Evolutionary conservation across 2,113 vertebrate genomes (phyloP).

Genomic region (Azemiops feae): DNA sequence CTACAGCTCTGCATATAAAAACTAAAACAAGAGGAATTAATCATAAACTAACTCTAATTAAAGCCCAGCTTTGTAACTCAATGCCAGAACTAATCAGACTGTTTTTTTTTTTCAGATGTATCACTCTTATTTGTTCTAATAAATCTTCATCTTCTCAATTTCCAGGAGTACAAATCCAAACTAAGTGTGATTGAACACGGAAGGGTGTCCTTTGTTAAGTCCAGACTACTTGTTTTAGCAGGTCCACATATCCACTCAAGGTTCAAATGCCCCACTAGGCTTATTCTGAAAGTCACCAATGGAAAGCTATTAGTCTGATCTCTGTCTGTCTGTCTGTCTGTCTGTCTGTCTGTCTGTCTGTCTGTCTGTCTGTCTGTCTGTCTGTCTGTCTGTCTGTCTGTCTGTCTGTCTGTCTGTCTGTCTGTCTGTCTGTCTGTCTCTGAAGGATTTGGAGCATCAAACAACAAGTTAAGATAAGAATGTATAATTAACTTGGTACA

Average conservation of each 20-base stretch:
- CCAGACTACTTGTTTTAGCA: not conserved
- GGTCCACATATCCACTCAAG: not conserved
- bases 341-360: not conserved
- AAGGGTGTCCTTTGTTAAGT: not conserved
- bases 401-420: not conserved
- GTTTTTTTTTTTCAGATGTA: not conserved
- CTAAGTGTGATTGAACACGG: not conserved
- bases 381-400: not conserved
- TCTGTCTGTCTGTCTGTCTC: not conserved
- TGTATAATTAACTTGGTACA: not conserved
- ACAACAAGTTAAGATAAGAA: not conserved
- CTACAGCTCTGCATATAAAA: not conserved
- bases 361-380: not conserved
- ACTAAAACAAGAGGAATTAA: not conserved
- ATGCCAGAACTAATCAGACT: not conserved
- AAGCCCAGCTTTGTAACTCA: not conserved
- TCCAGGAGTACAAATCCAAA: not conserved
- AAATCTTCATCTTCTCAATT: not conserved
- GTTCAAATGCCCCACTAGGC: not conserved
- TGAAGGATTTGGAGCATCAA: not conserved
- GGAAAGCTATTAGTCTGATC: not conserved
- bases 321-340: not conserved
- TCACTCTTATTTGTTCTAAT: not conserved
- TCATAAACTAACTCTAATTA: slow-evolving; percentile 6
- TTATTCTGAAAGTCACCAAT: not conserved